Conservation (phyloP, 2,113 vertebrate genomes). For the Enhydra lutris region DNA sequence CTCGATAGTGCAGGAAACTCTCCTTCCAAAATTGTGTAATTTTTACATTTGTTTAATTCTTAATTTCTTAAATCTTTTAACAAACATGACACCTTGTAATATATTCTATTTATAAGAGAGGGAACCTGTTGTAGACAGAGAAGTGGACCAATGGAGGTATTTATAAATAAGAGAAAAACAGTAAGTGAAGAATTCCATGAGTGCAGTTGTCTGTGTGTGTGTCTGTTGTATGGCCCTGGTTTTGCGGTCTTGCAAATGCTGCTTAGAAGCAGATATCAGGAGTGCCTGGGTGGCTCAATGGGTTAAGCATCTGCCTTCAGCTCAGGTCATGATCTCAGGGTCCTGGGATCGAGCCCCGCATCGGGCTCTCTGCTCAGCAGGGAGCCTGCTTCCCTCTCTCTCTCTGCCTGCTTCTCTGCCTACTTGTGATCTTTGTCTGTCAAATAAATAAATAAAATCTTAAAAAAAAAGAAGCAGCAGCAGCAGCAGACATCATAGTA, state of each 20-base stretch:
- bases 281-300: too few relatives aligned
- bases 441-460: too few relatives aligned
- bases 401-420: too few relatives aligned
- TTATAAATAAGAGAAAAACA: not conserved
- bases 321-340: too few relatives aligned
- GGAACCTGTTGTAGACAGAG: not conserved
- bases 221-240: accelerated
- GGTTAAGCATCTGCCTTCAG: too few relatives aligned
- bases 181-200: not conserved
- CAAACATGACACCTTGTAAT: not conserved
- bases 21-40: not conserved
- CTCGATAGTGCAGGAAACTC: not conserved
- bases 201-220: accelerated
- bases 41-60: not conserved
- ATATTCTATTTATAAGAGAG: not conserved
- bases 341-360: too few relatives aligned
- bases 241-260: not conserved
- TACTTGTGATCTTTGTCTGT: too few relatives aligned
- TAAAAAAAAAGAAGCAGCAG: too few relatives aligned
- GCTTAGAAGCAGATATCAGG: too few relatives aligned
- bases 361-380: too few relatives aligned
- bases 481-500: too few relatives aligned
- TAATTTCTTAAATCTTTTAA: not conserved
- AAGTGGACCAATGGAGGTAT: not conserved
- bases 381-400: too few relatives aligned